Conservation (phyloP, 2,888 invertebrate species). For the Drosophila paramelanica region DNA sequence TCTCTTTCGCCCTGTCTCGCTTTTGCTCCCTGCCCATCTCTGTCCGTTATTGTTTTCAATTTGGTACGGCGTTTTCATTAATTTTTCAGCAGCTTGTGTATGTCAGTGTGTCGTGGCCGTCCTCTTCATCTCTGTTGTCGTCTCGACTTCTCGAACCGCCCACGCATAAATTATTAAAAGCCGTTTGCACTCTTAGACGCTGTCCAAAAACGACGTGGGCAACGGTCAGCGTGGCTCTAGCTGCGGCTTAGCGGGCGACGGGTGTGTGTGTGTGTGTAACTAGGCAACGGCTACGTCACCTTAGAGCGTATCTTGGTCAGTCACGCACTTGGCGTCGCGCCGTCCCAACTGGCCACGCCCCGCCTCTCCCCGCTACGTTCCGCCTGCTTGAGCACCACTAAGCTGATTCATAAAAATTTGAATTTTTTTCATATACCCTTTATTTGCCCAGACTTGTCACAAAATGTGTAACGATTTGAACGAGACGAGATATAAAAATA, state of each 20-base stretch:
- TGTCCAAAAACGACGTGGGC: conserved; percentile 42
- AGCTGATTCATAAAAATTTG: conserved; percentile 75
- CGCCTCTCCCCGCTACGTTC: neutral
- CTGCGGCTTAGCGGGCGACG: neutral
- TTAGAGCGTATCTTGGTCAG: conserved; percentile 38
- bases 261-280: neutral
- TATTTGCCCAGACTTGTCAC: neutral
- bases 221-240: conserved; percentile 8
- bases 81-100: conserved; percentile 66
- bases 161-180: conserved; percentile 76
- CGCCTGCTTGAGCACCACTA: conserved; percentile 1
- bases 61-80: conserved; percentile 77
- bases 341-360: conserved; percentile 2
- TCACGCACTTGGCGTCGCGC: conserved; percentile 35
- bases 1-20: conserved; percentile 3
- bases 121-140: conserved; percentile 45
- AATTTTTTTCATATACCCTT: conserved; percentile 48
- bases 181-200: conserved; percentile 52
- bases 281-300: conserved; percentile 40
- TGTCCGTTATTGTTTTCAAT: conserved; percentile 75
- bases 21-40: conserved; percentile 16
- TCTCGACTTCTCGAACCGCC: conserved; percentile 53
- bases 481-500: too few species aligned
- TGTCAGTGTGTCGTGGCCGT: conserved; percentile 59
- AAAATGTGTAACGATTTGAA: neutral